A percentile compares a stretch with the other conserved stretches of the same genome.
Evolutionary conservation across 1,140 invertebrate species (phyloP).

Genomic region (Trichonephila clavipes): DNA sequence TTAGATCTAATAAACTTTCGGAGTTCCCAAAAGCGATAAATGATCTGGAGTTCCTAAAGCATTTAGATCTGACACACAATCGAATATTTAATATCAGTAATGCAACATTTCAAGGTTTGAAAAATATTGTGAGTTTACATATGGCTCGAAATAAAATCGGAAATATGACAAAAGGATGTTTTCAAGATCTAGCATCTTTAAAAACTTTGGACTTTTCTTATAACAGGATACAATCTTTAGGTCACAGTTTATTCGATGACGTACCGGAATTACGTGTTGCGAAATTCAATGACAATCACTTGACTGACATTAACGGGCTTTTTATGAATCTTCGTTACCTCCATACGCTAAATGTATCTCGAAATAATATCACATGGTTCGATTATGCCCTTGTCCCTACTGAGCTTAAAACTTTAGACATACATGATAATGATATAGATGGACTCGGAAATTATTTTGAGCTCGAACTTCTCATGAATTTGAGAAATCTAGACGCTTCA

Average conservation of each 20-base stretch:
- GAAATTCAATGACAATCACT: conserved; percentile 90
- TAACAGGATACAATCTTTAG: conserved; percentile 92
- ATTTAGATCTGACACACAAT: conserved; percentile 93
- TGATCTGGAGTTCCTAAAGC: conserved; percentile 84
- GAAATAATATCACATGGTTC: conserved; percentile 94
- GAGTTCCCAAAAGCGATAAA: conserved; percentile 78
- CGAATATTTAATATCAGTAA: conserved; percentile 84
- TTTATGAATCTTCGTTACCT: conserved; percentile 91
- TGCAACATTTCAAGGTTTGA: conserved; percentile 81
- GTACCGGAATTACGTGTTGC: conserved; percentile 91
- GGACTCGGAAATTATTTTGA: conserved; percentile 92
- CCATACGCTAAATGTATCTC: conserved; percentile 93
- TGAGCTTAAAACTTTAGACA: conserved; percentile 92
- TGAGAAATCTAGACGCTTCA: conserved; percentile 86
- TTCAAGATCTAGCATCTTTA: conserved; percentile 90
- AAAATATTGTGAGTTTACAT: conserved; percentile 91
- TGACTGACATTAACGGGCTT: conserved; percentile 91
- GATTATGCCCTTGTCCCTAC: conserved; percentile 92
- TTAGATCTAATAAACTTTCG: conserved; percentile 78
- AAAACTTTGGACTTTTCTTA: conserved; percentile 93
- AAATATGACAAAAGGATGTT: conserved; percentile 85
- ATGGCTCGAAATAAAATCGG: conserved; percentile 89
- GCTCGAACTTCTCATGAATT: conserved; percentile 85
- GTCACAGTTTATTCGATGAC: conserved; percentile 89
- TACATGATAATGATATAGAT: conserved; percentile 92